phyloP scores from a whole-genome alignment of 2,888 invertebrate genomes.

The Parasteatoda lunata region DNA sequence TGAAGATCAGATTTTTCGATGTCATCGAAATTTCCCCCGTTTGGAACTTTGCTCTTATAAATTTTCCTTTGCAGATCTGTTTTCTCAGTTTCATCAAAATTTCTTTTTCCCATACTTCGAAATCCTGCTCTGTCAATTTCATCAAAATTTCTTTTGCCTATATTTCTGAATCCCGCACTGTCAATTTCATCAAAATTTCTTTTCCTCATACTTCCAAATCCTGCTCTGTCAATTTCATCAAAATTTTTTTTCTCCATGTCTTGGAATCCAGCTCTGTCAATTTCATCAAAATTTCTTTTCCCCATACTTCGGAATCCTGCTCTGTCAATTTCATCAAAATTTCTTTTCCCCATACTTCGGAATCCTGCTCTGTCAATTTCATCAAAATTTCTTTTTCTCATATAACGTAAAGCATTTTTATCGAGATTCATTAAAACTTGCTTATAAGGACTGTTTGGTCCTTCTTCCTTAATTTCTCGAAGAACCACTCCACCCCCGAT shows the following conservation, averaged over 20 bases:
- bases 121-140: slow-evolving; percentile 53
- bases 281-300: slow-evolving; percentile 46
- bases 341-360: slow-evolving; percentile 10
- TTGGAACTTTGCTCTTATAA: slow-evolving; percentile 28
- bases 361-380: slow-evolving; percentile 46
- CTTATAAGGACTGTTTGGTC: neutral
- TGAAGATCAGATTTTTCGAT: slow-evolving; percentile 44
- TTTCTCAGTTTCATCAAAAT: slow-evolving; percentile 61
- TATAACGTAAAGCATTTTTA: slow-evolving; percentile 74
- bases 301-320: slow-evolving; percentile 4
- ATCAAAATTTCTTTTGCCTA: slow-evolving; percentile 58
- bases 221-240: slow-evolving; percentile 51
- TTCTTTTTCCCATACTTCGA: slow-evolving; percentile 30
- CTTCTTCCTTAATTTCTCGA: slow-evolving; percentile 40
- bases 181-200: slow-evolving; percentile 62
- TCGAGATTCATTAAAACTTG: slow-evolving; percentile 71
- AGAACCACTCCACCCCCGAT: slow-evolving; percentile 51
- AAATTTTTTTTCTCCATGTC: slow-evolving; percentile 31
- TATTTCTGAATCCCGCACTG: slow-evolving; percentile 26
- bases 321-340: slow-evolving; percentile 35
- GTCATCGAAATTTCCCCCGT: slow-evolving; percentile 40
- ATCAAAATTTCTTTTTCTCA: slow-evolving; percentile 74
- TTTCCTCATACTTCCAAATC: slow-evolving; percentile 29
- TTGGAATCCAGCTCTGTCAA: slow-evolving; percentile 12
- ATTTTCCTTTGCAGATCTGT: slow-evolving; percentile 27